A percentile compares a stretch with the other conserved stretches of the same genome.
Conservation (phyloP, 2,888 invertebrate species). For the Chrysodeixis includens region DNA sequence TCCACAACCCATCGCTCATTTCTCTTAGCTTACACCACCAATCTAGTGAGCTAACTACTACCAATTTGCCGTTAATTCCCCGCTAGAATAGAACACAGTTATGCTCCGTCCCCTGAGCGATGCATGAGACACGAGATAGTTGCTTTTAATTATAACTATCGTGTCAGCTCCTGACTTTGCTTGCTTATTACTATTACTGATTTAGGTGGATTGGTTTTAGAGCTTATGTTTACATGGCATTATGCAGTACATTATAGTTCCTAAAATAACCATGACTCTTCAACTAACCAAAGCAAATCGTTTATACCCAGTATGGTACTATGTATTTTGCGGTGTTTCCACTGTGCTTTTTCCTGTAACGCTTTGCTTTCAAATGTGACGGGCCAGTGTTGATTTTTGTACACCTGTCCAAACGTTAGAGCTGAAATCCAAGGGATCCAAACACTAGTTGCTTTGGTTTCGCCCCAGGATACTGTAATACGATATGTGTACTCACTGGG, state of each 20-base stretch:
- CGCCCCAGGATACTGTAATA: conserved; percentile 15
- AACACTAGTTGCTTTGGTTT: conserved; percentile 43
- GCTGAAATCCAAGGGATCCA: conserved; percentile 20
- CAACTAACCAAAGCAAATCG: too few relatives aligned
- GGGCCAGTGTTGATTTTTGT: neutral
- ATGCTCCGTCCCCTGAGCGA: conserved; percentile 43
- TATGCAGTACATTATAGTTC: neutral
- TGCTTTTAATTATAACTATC: conserved; percentile 50
- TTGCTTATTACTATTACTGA: neutral
- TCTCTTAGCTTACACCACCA: conserved; percentile 18
- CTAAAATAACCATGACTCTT: too few relatives aligned
- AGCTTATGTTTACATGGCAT: neutral
- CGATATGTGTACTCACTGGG: conserved; percentile 26
- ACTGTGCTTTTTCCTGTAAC: neutral
- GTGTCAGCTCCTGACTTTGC: conserved; percentile 17
- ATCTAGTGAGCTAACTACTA: conserved; percentile 55
- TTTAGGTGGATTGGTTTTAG: neutral
- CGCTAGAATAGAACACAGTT: conserved; percentile 59
- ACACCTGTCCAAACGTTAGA: conserved; percentile 6
- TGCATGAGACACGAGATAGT: conserved; percentile 36
- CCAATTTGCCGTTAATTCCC: conserved; percentile 70
- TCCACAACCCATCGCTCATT: neutral
- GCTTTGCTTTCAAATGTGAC: neutral
- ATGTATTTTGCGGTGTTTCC: too few relatives aligned
- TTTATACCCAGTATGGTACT: too few relatives aligned